Evolutionary conservation across 2,888 invertebrate genomes (phyloP).

Genomic region (Cantharis lateralis): DNA sequence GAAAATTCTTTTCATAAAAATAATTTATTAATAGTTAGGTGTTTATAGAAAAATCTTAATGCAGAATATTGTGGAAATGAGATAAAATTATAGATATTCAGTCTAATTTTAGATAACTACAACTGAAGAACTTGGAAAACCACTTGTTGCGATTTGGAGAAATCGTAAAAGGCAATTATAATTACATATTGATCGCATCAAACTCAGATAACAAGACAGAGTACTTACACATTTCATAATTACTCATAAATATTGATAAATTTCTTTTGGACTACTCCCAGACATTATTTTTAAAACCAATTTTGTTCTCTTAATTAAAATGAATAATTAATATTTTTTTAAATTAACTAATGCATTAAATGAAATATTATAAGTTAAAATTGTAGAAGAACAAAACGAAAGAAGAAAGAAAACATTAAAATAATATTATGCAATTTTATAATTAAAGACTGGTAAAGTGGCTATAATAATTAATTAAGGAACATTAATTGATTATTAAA

Average conservation of each 20-base stretch:
- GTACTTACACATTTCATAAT: background rate
- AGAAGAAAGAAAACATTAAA: too few species aligned
- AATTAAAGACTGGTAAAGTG: too few species aligned
- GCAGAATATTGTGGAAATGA: background rate
- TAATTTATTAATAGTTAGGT: background rate
- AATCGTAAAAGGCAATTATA: background rate
- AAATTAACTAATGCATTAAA: too few species aligned
- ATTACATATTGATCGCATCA: background rate
- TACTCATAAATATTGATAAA: background rate
- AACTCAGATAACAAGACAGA: background rate
- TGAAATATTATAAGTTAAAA: too few species aligned
- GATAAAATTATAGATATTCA: background rate
- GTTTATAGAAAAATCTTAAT: background rate
- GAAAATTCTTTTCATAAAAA: background rate
- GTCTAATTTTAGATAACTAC: background rate
- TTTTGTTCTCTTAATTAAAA: background rate
- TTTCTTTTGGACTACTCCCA: background rate
- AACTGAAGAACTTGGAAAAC: background rate
- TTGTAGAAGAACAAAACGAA: too few species aligned
- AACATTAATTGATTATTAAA: too few species aligned
- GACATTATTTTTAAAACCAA: background rate
- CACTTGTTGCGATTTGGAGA: background rate
- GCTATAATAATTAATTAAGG: too few species aligned
- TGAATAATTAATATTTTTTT: too few species aligned
- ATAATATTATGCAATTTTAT: too few species aligned